phyloP scores from a whole-genome alignment of 2,113 vertebrate species.

The Natator depressus region DNA sequence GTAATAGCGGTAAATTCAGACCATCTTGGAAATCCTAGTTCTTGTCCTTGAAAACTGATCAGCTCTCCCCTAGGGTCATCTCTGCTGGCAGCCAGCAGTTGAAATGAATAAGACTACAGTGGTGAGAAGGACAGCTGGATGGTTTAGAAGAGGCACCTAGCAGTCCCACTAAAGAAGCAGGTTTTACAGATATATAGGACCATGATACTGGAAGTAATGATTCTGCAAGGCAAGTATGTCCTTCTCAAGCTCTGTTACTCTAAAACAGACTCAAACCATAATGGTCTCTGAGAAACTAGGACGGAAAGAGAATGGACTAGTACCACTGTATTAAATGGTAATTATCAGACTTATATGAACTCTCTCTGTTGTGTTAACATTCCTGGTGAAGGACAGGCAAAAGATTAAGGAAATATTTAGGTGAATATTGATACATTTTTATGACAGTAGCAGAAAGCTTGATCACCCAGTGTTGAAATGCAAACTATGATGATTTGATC shows the following conservation, averaged over 20 bases:
- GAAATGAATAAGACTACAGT: neutral
- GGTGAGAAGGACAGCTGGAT: neutral
- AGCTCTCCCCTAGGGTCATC: neutral
- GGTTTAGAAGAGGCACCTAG: neutral
- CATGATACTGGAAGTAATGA: neutral
- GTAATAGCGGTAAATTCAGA: neutral
- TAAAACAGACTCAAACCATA: neutral
- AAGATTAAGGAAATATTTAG: neutral
- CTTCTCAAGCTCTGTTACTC: neutral
- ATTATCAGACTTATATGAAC: neutral
- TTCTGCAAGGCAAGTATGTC: neutral
- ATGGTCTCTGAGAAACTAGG: neutral
- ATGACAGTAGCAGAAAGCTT: too few species aligned
- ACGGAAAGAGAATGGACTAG: neutral
- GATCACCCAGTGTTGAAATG: neutral
- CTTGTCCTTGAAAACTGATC: neutral
- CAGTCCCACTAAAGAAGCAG: neutral
- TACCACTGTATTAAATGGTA: neutral
- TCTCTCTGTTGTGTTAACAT: neutral
- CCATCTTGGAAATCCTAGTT: neutral
- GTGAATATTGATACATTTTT: neutral
- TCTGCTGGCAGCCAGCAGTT: neutral
- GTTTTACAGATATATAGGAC: neutral
- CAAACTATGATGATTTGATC: neutral
- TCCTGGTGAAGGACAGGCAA: neutral